Evolutionary conservation across 2,888 invertebrate species (phyloP).

Genomic region (Ischnura elegans): DNA sequence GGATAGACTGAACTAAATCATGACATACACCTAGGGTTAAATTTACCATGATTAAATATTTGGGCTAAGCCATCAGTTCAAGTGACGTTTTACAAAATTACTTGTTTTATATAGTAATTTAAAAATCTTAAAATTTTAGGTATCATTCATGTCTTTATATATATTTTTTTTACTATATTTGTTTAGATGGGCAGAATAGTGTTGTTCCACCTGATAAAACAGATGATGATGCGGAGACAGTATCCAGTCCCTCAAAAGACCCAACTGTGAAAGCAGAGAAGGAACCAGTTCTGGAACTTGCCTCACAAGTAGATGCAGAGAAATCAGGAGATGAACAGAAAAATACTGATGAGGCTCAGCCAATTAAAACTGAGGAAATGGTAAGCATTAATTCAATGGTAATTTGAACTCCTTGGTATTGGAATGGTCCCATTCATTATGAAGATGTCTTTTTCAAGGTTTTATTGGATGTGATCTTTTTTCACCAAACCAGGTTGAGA

Average conservation of each 20-base stretch:
- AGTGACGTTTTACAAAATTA: too few relatives aligned
- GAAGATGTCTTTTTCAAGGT: too few relatives aligned
- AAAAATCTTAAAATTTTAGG: background rate
- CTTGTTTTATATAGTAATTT: too few relatives aligned
- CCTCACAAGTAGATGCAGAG: constrained; percentile 28
- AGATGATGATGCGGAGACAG: background rate
- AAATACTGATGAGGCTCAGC: constrained; percentile 44
- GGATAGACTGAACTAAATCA: too few relatives aligned
- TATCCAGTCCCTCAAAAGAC: background rate
- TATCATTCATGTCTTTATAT: too few relatives aligned
- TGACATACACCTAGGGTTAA: too few relatives aligned
- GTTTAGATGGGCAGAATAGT: background rate
- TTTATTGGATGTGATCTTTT: too few relatives aligned
- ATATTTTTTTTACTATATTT: background rate
- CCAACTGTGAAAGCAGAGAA: background rate
- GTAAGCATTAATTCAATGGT: background rate
- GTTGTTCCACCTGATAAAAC: background rate
- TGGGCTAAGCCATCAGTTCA: too few relatives aligned
- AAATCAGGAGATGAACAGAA: constrained; percentile 67
- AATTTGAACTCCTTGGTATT: too few relatives aligned
- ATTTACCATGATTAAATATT: too few relatives aligned
- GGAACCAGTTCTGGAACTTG: background rate
- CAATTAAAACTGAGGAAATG: background rate
- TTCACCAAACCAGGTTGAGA: too few relatives aligned
- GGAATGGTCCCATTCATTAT: too few relatives aligned